Base-by-base conservation (phyloP, 2,113 vertebrate genomes). In the Tychaedon coryphoeus region DNA sequence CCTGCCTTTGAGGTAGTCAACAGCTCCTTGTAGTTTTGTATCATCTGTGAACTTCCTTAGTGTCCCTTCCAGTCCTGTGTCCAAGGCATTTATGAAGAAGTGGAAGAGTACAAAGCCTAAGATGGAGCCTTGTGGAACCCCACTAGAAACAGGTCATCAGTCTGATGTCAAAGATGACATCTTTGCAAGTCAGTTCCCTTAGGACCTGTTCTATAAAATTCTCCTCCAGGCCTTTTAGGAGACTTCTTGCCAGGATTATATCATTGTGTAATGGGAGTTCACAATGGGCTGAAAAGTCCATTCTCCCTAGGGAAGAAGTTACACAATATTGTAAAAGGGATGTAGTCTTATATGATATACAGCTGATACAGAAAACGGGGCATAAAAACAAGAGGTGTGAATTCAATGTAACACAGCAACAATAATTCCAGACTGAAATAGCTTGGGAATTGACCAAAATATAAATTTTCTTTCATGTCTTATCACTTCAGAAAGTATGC, bases 301-400 rank as follows among this genome's bases (percentile, higher is more conserved):
- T 74, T 82, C 11, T 51, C 3, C 19, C 65, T 79, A 45, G 15
- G 26, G 57, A 53, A 79, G 38, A 86, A 72, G 14, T 54, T 43
- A 34, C 6, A 40, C 0, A 0, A 12, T 19, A 58, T 73, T 73
- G 9, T 48, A 81, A 40, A 81, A 5, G 12, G 4, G 1, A 2
- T 57, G 6, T 67, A 38, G 12, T 72, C 33, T 50, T 83, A 13
- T 29, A 4, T 31, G 24, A 70, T 36, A 22, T 12, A 53, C 5
- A 57, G 17, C 5, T 80, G 42, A 40, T 13, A n/a, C 2, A 8
- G 42, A 74, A 79, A 83, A 71, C 0, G 3, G 1, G 8, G 6
- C 1, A 2, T 67, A 45, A 50, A 56, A 86, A 28, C 28, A 51
- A 67, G 23, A 62, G 9, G 2, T 4, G 42, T 89, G 22, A 77